These are phyloP conservation scores for Octomys mimax DNA, from an alignment of 2,797 vertebrate species.

Conservation along the genomic window DNA sequence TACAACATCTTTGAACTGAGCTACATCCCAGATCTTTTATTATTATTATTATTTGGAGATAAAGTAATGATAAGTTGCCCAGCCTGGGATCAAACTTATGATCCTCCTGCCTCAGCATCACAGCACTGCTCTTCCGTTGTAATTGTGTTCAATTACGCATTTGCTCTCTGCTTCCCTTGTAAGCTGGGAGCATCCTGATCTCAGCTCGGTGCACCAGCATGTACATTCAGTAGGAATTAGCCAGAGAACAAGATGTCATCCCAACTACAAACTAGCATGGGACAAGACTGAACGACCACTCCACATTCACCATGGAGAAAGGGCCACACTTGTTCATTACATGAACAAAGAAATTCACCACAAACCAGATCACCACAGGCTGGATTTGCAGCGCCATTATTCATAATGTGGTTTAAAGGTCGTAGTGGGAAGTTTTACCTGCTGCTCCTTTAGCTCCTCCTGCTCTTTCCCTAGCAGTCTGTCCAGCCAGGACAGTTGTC, in stretches of 20 bases:
- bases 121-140: no score
- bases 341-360: not conserved
- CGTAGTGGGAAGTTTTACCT: fast-evolving
- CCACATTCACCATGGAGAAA: fast-evolving
- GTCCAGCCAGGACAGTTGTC: not conserved
- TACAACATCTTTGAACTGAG: not conserved
- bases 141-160: fast-evolving
- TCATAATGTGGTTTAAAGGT: not conserved
- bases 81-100: not conserved
- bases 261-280: fast-evolving
- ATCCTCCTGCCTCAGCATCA: not conserved
- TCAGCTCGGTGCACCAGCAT: not conserved
- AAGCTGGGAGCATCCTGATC: not conserved
- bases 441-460: not conserved
- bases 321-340: not conserved
- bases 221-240: not conserved
- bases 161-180: not conserved
- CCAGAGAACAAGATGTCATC: not conserved
- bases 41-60: not conserved
- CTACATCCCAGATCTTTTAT: not conserved
- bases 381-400: not conserved
- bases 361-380: not conserved
- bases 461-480: not conserved
- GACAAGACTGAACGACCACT: not conserved
- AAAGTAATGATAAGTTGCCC: not conserved